Conservation (phyloP, 1,140 invertebrate species). For the Trypoxylus dichotomus region DNA sequence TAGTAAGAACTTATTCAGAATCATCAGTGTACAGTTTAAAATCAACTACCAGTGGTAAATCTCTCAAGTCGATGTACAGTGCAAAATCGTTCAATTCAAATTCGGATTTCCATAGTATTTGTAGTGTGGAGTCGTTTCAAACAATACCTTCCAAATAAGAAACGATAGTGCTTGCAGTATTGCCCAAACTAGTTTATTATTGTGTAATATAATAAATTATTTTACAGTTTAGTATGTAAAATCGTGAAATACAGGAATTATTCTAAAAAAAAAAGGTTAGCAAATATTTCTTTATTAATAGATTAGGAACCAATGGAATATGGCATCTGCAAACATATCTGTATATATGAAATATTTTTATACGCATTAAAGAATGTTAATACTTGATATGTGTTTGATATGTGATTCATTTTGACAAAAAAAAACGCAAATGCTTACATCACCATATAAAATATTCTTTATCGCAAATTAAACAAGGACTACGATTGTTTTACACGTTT, state of each 20-base stretch:
- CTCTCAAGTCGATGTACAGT: conserved; percentile 37
- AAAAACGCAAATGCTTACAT: no score
- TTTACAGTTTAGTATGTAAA: not conserved
- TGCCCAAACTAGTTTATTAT: not conserved
- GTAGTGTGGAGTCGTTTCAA: conserved; percentile 38
- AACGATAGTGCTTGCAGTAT: not conserved
- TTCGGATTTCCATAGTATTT: conserved; percentile 35
- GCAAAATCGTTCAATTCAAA: conserved; percentile 30
- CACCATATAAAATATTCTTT: no score
- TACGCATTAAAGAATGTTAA: no score
- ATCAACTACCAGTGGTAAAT: conserved; percentile 39
- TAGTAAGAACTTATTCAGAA: conserved; percentile 28
- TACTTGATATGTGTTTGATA: no score
- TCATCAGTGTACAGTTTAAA: conserved; percentile 36
- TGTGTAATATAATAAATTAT: not conserved
- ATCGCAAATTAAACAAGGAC: no score
- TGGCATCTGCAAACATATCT: not conserved
- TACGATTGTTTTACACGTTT: no score
- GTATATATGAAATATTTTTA: no score
- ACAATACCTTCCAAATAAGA: conserved; percentile 3
- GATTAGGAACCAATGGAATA: not conserved
- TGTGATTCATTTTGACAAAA: no score
- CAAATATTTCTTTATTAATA: not conserved
- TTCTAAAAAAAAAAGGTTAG: not conserved
- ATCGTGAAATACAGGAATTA: not conserved